Conservation (phyloP, 2,888 invertebrate genomes). For the Lycaena phlaeas region DNA sequence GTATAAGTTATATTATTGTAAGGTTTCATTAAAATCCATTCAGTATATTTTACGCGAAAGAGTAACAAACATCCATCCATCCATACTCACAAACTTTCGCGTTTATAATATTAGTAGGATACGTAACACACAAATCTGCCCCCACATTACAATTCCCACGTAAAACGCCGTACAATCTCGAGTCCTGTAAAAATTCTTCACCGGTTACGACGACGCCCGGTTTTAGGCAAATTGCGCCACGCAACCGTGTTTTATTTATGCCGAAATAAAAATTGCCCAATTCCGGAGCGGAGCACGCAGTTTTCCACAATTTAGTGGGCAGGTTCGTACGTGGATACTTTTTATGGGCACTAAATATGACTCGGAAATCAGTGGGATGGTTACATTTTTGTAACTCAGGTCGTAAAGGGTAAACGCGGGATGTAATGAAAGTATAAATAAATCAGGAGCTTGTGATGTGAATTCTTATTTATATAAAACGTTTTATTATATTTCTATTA, state of each 20-base stretch:
- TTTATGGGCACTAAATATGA: constrained; percentile 29
- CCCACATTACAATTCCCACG: too few species aligned
- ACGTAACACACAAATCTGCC: too few species aligned
- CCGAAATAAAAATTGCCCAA: constrained; percentile 53
- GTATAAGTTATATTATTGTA: too few species aligned
- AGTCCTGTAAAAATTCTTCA: too few species aligned
- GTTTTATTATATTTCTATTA: too few species aligned
- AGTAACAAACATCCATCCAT: too few species aligned
- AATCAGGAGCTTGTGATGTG: not conserved
- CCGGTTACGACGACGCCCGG: constrained; percentile 30
- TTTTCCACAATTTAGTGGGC: constrained; percentile 33
- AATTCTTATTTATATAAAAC: too few species aligned
- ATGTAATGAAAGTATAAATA: not conserved
- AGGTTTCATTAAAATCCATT: too few species aligned
- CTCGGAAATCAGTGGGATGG: constrained; percentile 30
- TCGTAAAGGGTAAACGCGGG: constrained; percentile 1
- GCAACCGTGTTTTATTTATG: constrained; percentile 59
- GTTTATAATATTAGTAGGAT: too few species aligned
- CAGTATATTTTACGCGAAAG: too few species aligned
- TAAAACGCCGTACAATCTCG: too few species aligned
- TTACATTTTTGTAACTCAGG: constrained; percentile 16
- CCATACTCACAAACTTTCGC: too few species aligned
- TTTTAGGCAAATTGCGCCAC: constrained; percentile 62
- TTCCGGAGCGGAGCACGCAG: constrained; percentile 34
- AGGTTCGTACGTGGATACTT: constrained; percentile 26